Evolutionary conservation across 2,113 vertebrate species (phyloP).

Genomic region (Sapajus apella): DNA sequence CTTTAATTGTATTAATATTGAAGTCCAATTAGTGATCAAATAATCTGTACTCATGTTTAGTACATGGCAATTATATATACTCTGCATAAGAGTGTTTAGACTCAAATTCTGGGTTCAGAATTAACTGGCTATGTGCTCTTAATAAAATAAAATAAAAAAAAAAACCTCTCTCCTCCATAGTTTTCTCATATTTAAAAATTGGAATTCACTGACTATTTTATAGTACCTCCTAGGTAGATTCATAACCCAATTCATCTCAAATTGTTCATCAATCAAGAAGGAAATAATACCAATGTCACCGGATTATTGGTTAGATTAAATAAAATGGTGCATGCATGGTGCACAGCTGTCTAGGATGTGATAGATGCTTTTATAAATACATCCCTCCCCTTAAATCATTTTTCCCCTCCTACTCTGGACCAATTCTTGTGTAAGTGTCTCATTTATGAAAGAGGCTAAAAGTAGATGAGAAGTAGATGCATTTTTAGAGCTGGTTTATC

Average conservation of each 20-base stretch:
- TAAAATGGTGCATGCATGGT: rapidly evolving
- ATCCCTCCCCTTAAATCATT: rapidly evolving
- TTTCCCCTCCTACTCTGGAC: background rate
- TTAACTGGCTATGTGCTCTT: background rate
- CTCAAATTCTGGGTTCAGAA: background rate
- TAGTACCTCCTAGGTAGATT: background rate
- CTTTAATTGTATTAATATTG: background rate
- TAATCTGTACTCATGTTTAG: background rate
- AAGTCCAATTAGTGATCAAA: background rate
- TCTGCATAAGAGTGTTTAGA: too few species aligned
- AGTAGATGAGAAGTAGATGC: conserved; percentile 30
- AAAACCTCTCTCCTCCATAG: background rate
- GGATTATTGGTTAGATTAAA: background rate
- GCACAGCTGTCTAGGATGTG: rapidly evolving
- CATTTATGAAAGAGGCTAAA: conserved; percentile 49
- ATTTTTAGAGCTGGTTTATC: conserved; percentile 56
- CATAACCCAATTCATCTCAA: background rate
- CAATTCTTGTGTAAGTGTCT: background rate
- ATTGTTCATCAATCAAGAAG: background rate
- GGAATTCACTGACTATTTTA: background rate
- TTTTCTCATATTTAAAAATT: background rate
- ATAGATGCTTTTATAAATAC: background rate
- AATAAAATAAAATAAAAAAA: background rate
- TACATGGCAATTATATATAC: background rate
- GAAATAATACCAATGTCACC: background rate